Evolutionary conservation across 2,888 invertebrate species (phyloP).

Genomic region (Andrena hattorfiana): DNA sequence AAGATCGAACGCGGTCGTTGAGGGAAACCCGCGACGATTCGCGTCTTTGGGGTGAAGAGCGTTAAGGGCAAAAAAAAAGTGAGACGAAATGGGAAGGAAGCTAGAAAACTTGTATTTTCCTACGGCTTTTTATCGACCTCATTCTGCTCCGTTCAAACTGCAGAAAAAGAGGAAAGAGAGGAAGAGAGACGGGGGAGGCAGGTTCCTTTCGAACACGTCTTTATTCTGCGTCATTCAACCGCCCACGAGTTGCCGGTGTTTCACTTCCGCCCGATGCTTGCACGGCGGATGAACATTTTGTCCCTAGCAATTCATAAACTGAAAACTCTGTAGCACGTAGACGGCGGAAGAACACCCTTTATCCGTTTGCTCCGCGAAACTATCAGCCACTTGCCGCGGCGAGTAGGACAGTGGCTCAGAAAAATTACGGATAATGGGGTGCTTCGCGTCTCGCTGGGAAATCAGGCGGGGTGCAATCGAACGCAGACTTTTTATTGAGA

Average conservation of each 20-base stretch:
- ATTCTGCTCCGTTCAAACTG: constrained; percentile 46
- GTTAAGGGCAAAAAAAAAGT: not conserved
- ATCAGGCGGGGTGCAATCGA: not conserved
- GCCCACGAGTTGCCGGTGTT: constrained; percentile 58
- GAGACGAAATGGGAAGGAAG: not conserved
- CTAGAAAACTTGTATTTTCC: constrained; percentile 55
- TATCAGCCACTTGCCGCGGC: constrained; percentile 50
- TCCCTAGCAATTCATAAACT: constrained; percentile 59
- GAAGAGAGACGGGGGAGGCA: not conserved
- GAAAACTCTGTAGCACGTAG: constrained; percentile 42
- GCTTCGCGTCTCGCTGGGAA: constrained; percentile 25
- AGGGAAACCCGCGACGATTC: constrained; percentile 38
- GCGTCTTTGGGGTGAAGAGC: constrained; percentile 21
- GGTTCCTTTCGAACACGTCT: constrained; percentile 64
- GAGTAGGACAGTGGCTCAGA: constrained; percentile 42
- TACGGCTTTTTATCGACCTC: constrained; percentile 53
- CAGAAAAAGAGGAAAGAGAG: constrained; percentile 2
- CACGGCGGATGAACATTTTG: constrained; percentile 69
- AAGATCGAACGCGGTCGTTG: constrained; percentile 38
- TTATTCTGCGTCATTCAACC: constrained; percentile 66
- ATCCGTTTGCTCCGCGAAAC: constrained; percentile 55
- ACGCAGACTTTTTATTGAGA: not conserved
- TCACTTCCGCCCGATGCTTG: constrained; percentile 66
- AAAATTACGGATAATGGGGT: constrained; percentile 43
- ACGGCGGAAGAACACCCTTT: constrained; percentile 43